phyloP scores from a whole-genome alignment of 2,888 invertebrate species.

The Mythimna impura region DNA sequence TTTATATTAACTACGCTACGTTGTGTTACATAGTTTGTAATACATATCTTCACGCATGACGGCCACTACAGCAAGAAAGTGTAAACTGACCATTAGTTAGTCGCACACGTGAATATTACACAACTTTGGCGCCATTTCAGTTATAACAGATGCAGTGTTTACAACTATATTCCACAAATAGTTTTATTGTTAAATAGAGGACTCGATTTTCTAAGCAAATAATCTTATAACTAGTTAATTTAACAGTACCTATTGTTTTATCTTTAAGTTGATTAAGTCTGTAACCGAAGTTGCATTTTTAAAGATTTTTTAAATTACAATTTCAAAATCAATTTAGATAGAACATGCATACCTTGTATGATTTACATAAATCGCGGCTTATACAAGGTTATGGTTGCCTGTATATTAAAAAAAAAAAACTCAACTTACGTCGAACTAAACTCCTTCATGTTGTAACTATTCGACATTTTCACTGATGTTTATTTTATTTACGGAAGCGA shows the following conservation, averaged over 20 bases:
- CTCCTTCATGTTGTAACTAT: conserved; percentile 87
- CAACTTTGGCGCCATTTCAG: conserved; percentile 58
- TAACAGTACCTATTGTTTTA: background rate
- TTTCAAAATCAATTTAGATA: background rate
- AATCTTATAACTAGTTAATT: background rate
- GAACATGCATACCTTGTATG: background rate
- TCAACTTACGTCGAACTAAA: conserved; percentile 88
- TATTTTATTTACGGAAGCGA: conserved; percentile 13
- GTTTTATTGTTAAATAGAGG: conserved; percentile 24
- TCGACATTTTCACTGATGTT: conserved; percentile 79
- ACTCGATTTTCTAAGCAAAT: conserved; percentile 7
- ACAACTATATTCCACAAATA: conserved; percentile 51
- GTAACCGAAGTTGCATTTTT: background rate
- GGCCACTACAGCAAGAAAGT: conserved; percentile 50
- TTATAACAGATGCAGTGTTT: conserved; percentile 43
- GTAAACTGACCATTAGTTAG: conserved; percentile 41
- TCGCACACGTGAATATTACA: conserved; percentile 50
- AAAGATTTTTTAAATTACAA: background rate
- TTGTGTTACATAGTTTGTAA: conserved; percentile 18
- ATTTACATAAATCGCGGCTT: background rate
- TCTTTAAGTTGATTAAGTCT: background rate
- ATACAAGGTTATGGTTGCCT: conserved; percentile 1
- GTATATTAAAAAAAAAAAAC: conserved; percentile 19
- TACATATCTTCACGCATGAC: conserved; percentile 49
- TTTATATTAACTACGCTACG: conserved; percentile 6